These are phyloP conservation scores for Sitobion miscanthi DNA, from an alignment of 1,140 invertebrate genomes.

Conservation along the genomic window DNA sequence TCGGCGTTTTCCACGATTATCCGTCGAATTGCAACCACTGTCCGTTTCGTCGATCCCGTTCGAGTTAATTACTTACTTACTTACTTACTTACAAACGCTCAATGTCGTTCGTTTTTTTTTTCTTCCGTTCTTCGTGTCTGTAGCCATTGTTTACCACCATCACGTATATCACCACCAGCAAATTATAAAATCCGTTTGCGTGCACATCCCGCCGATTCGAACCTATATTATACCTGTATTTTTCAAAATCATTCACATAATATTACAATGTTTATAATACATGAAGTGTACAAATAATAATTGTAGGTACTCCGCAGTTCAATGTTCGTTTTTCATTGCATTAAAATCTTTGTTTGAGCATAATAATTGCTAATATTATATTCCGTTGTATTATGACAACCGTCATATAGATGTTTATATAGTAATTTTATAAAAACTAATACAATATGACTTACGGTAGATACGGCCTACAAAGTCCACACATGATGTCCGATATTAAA, in stretches of 20 bases:
- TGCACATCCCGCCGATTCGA: too few relatives aligned
- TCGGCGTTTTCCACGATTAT: neutral
- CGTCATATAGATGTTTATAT: neutral
- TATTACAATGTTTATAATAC: neutral
- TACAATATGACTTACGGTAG: neutral
- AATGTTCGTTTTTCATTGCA: neutral
- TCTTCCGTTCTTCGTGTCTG: neutral
- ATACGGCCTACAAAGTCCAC: neutral
- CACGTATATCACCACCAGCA: neutral
- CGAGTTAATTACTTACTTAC: neutral
- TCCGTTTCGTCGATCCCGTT: neutral
- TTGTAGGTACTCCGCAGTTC: neutral
- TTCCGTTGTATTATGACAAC: neutral
- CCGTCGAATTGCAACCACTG: neutral
- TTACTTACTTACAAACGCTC: constrained; percentile 10
- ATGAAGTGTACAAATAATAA: neutral
- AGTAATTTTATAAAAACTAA: neutral
- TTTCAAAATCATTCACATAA: neutral
- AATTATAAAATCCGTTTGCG: neutral
- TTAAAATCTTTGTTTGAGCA: neutral
- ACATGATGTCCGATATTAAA: neutral
- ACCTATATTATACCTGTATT: too few relatives aligned
- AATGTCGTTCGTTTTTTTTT: neutral
- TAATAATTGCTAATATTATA: neutral
- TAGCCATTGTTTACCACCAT: too few relatives aligned